These are phyloP conservation scores for Podabrus alpinus DNA, from an alignment of 2,888 invertebrate genomes.

Conservation along the genomic window DNA sequence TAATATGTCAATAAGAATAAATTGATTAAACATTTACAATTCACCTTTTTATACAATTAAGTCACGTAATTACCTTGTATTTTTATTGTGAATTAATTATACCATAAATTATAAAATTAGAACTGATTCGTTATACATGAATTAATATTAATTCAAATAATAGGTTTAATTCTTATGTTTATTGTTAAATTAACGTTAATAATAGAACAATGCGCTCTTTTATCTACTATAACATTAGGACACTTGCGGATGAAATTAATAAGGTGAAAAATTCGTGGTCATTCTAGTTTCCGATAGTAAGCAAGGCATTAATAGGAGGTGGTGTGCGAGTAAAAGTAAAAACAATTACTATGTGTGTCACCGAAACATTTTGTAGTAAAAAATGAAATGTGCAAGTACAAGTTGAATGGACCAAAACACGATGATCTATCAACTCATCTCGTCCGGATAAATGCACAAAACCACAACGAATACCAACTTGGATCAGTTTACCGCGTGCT, in stretches of 20 bases:
- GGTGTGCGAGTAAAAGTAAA: background rate
- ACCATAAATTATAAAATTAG: background rate
- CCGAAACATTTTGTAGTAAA: slow-evolving; percentile 17
- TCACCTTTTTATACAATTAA: background rate
- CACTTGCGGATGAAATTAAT: background rate
- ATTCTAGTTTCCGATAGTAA: background rate
- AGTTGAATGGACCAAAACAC: slow-evolving; percentile 30
- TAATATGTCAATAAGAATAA: background rate
- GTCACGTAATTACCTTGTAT: background rate
- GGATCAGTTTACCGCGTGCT: slow-evolving; percentile 26
- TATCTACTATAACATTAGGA: background rate
- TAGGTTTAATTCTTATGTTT: background rate
- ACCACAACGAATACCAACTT: slow-evolving; percentile 22
- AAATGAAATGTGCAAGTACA: slow-evolving; percentile 13
- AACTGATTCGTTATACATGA: background rate
- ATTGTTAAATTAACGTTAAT: background rate
- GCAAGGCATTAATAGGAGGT: background rate
- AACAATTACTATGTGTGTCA: background rate
- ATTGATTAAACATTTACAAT: background rate
- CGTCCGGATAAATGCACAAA: slow-evolving; percentile 30
- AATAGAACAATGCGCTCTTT: background rate
- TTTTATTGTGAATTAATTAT: background rate
- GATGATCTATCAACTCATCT: slow-evolving; percentile 23
- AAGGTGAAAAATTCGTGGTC: background rate
- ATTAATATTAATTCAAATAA: background rate